Conservation (phyloP, 2,797 vertebrate species). For the Epinephelus awoara region DNA sequence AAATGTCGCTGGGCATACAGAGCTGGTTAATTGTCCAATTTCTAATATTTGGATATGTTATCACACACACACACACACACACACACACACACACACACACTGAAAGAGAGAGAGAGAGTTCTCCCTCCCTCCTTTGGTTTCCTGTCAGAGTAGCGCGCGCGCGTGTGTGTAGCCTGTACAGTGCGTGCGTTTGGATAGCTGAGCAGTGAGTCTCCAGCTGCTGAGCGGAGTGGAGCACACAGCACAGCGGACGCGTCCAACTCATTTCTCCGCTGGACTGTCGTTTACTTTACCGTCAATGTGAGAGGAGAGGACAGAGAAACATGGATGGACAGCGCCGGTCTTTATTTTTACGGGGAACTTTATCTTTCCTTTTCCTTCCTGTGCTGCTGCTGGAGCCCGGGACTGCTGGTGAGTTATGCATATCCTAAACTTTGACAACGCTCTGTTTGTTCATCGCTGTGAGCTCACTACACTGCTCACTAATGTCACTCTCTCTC, state of each 20-base stretch:
- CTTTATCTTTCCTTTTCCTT: slow-evolving; percentile 29
- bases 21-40: too few species aligned
- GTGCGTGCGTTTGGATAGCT: slow-evolving; percentile 28
- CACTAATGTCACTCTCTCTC: too few species aligned
- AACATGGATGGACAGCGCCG: slow-evolving; percentile 64
- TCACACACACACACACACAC: too few species aligned
- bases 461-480: background rate
- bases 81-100: too few species aligned
- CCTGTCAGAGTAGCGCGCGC: slow-evolving; percentile 62
- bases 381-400: slow-evolving; percentile 52
- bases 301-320: slow-evolving; percentile 49
- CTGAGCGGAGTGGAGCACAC: slow-evolving; percentile 62
- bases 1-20: too few species aligned
- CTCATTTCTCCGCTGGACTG: slow-evolving; percentile 23
- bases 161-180: slow-evolving; percentile 10
- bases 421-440: background rate
- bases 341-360: slow-evolving; percentile 24
- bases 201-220: slow-evolving; percentile 72
- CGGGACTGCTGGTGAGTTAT: slow-evolving; percentile 67
- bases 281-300: background rate
- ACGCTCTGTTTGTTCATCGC: background rate
- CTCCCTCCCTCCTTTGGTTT: slow-evolving; percentile 64
- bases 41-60: too few species aligned
- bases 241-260: slow-evolving; percentile 7
- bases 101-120: slow-evolving; percentile 32